A percentile compares a stretch with the other conserved stretches of the same genome.
These are phyloP conservation scores for Diaphora mendica DNA, from an alignment of 2,888 invertebrate genomes.

Conservation along the genomic window DNA sequence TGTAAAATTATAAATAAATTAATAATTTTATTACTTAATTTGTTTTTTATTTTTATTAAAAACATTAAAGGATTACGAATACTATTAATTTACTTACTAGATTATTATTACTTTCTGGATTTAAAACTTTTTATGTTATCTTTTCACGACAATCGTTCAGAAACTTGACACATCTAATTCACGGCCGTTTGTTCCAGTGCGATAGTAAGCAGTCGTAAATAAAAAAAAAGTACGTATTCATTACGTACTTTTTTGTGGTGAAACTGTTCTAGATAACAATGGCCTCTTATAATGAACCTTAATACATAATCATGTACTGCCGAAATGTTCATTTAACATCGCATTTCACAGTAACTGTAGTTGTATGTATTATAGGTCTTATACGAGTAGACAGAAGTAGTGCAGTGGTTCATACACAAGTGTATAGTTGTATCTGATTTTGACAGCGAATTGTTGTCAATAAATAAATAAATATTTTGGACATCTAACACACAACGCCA, in stretches of 20 bases:
- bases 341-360: conserved; percentile 28
- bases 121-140: background rate
- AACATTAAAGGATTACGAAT: too few species aligned
- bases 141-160: background rate
- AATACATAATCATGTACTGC: conserved; percentile 24
- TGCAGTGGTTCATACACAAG: too few species aligned
- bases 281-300: conserved; percentile 2
- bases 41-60: too few species aligned
- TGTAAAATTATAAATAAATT: too few species aligned
- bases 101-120: too few species aligned
- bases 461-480: too few species aligned
- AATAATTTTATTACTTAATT: too few species aligned
- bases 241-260: conserved; percentile 19
- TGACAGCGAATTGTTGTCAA: too few species aligned
- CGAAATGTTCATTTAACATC: conserved; percentile 19
- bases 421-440: too few species aligned
- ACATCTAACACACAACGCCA: too few species aligned
- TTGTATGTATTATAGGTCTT: background rate
- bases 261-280: conserved; percentile 8
- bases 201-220: background rate
- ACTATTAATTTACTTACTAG: too few species aligned
- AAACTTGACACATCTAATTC: background rate
- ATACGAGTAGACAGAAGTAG: background rate
- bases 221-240: background rate
- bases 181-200: background rate